Evolutionary conservation across 2,888 invertebrate species (phyloP), one percentile per base, ranked within the genome.

Genomic region (Hypomecis punctinalis): DNA sequence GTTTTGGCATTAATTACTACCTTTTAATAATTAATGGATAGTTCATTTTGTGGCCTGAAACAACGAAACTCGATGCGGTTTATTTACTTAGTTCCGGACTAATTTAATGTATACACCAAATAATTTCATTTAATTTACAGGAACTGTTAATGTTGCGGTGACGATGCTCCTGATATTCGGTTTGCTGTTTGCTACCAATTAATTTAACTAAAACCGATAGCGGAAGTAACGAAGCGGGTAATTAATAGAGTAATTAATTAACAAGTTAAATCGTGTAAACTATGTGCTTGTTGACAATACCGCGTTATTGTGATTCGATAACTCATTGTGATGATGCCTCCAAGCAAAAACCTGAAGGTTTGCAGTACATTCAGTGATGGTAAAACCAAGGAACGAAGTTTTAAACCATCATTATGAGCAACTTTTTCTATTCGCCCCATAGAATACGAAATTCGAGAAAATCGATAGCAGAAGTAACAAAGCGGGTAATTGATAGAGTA

Each of bases 181-280:
- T 43, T 11, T n/a, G n/a, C 36, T 48, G 35, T 59, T 49, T 54
- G 45, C 40, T 45, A 33, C 5, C 23, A 48, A 63, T 63, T 54
- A 59, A 63, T 59, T 58, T 47, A 43, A 13, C 47, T 53, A 63
- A 61, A 42, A 58, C 37, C 47, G 5, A 48, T 13, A 53, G 42
- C 58, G 55, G 39, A 43, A 47, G 35, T 53, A 45, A 59, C 37
- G n/a, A 35, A 36, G 23, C 11, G n/a, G 39, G 40, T 40, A 51
- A 62, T 62, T 51, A 10, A 56, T 62, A 39, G 43, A 3, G 8
- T 56, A 51, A 51, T 55, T 56, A 46, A 46, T 52, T 11, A 46
- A 45, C 45, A 10, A 52, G n/a, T 42, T 43, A 43, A 35, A 54
- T 33, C 10, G 33, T 47, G 33, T 47, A 9, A 51, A 51, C 8